Evolutionary conservation across 2,888 invertebrate species (phyloP).

Genomic region (Scaptomyza reducta): DNA sequence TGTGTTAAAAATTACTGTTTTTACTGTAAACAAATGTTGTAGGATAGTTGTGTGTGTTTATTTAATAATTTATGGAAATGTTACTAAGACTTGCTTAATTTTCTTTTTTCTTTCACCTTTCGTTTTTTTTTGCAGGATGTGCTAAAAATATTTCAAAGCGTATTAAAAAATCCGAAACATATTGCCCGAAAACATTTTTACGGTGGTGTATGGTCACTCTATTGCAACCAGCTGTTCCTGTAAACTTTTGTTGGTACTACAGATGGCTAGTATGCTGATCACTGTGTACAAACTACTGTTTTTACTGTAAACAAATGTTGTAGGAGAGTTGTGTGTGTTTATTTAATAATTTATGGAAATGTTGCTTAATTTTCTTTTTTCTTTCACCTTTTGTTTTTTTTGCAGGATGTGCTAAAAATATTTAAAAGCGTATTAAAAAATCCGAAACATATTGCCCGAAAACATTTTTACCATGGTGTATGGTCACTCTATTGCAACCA

Average conservation of each 20-base stretch:
- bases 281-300: background rate
- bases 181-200: too few species aligned
- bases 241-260: background rate
- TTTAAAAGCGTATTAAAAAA: background rate
- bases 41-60: too few species aligned
- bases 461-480: background rate
- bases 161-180: too few species aligned
- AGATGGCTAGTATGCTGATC: constrained; percentile 5
- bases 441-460: background rate
- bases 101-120: background rate
- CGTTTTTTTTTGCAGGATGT: background rate
- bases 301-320: too few species aligned
- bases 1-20: background rate
- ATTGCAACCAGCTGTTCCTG: constrained; percentile 82
- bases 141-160: background rate
- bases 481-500: background rate
- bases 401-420: background rate
- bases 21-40: too few species aligned
- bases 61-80: background rate
- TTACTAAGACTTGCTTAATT: background rate
- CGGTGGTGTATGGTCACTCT: background rate
- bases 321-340: too few species aligned
- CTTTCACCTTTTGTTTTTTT: background rate
- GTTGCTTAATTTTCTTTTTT: background rate
- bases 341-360: background rate